Evolutionary conservation across 2,797 vertebrate species (phyloP), one percentile per base, ranked within the genome.

Genomic region (Knipowitschia caucasica): DNA sequence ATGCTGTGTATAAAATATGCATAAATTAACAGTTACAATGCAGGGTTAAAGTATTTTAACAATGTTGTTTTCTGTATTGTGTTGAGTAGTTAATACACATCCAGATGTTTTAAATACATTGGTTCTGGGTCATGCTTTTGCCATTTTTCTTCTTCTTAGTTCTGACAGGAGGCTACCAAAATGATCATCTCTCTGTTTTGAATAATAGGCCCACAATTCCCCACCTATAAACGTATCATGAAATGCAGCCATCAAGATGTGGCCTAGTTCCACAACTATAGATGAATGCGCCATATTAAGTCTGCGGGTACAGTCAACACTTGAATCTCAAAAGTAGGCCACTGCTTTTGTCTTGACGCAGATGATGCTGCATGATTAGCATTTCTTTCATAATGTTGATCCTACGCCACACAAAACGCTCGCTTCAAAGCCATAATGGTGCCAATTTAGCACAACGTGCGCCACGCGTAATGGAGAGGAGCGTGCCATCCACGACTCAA

Each of bases 361-460:
- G 14, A 3, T 44, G 42, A 45, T 15, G 24, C 7, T 7, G 44
- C 44, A 30, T 20, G 12, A 47, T 47, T 47, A 47, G 27, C 44
- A 47, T 47, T 12, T 30, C 27, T 47, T 25, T 24, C 21, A 24
- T 8, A 20, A 15, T 47, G 26, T 30, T 30, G 44, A 12, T 3
- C n/a, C 6, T 40, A 43, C 33, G 23, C 25, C 49, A 56, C 7
- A 51, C 7, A 39, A 46, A 20, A 30, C 4, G 9, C 9, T 18
- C 15, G 7, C 2, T 25, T 29, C 6, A 11, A 24, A 7, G 14
- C 15, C 7, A 2, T 46, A 23, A n/a, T 2, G 10, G 36, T 33
- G 18, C 12, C 24, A 27, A 23, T 50, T 61, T 17, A 17, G 44
- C 57, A 29, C 38, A 9, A 52, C 18, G 40, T 53, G 61, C 64